Percentiles rank a stretch among this genome's conserved stretches.
These are phyloP conservation scores for Mobula birostris DNA, from an alignment of 2,113 vertebrate genomes.

Conservation along the genomic window DNA sequence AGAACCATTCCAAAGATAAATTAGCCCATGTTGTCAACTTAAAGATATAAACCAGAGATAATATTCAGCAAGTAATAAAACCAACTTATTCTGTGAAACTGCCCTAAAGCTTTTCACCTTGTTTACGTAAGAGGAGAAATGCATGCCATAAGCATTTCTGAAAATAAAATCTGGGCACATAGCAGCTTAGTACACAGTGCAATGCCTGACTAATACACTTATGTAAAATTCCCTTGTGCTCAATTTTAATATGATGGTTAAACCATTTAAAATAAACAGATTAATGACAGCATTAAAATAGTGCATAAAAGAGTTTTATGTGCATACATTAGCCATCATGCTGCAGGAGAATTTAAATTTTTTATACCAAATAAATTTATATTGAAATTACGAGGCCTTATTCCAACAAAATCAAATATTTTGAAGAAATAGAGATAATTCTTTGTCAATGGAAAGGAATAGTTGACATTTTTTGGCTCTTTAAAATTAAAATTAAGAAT, in stretches of 20 bases:
- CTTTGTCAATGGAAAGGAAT: background rate
- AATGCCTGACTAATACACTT: background rate
- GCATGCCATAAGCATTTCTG: background rate
- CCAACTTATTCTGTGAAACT: background rate
- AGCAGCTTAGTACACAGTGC: background rate
- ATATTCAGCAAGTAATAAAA: background rate
- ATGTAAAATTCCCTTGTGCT: constrained; percentile 23
- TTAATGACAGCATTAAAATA: constrained; percentile 12
- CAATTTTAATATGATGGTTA: constrained; percentile 17
- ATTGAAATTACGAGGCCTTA: background rate
- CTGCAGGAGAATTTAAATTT: background rate
- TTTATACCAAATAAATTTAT: background rate
- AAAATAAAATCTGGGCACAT: background rate
- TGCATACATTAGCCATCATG: background rate
- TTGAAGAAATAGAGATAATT: background rate
- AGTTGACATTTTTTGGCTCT: background rate
- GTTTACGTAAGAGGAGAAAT: background rate
- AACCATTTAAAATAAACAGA: constrained; percentile 30
- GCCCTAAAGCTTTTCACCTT: background rate
- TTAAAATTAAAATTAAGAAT: background rate
- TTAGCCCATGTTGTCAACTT: background rate
- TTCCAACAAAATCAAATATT: background rate
- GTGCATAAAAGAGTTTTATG: background rate
- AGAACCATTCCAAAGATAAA: background rate
- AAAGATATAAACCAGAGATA: background rate